Percentiles rank a stretch among this genome's conserved stretches.
Evolutionary conservation across 2,888 invertebrate species (phyloP).

Genomic region (Lingula anatina): DNA sequence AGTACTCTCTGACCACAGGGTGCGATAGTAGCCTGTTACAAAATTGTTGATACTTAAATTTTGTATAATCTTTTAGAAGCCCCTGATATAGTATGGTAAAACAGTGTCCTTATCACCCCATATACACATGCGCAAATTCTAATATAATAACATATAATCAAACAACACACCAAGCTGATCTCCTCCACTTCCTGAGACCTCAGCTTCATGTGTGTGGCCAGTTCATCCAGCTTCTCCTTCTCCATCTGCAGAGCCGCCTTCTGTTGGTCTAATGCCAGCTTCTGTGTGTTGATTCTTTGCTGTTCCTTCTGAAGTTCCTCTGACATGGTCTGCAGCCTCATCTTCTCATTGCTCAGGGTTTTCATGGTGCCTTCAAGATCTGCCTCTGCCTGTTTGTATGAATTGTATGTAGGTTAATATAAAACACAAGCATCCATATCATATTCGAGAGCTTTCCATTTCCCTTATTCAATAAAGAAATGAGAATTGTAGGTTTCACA

Average conservation of each 20-base stretch:
- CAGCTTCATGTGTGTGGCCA: conserved; percentile 35
- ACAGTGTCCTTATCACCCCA: not conserved
- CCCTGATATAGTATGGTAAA: not conserved
- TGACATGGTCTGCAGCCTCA: conserved; percentile 19
- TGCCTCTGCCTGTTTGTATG: conserved; percentile 25
- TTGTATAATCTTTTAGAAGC: too few relatives aligned
- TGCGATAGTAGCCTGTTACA: not conserved
- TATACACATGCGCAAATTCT: too few relatives aligned
- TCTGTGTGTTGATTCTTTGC: conserved; percentile 25
- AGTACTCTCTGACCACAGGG: not conserved
- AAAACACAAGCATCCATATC: too few relatives aligned
- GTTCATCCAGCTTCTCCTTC: conserved; percentile 29
- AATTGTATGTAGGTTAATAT: too few relatives aligned
- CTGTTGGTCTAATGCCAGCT: conserved; percentile 29
- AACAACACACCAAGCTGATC: conserved; percentile 32
- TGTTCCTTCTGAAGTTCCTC: conserved; percentile 30
- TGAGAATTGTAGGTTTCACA: too few relatives aligned
- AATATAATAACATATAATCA: too few relatives aligned
- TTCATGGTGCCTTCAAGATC: conserved; percentile 38
- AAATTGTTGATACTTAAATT: not conserved
- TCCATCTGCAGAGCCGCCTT: conserved; percentile 27
- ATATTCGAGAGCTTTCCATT: too few relatives aligned
- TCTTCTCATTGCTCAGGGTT: conserved; percentile 36
- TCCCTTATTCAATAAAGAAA: too few relatives aligned
- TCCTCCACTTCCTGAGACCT: conserved; percentile 40